A percentile compares a stretch with the other conserved stretches of the same genome.
phyloP scores from a whole-genome alignment of 2,888 invertebrate genomes.

The Lordiphosa fenestrarum region DNA sequence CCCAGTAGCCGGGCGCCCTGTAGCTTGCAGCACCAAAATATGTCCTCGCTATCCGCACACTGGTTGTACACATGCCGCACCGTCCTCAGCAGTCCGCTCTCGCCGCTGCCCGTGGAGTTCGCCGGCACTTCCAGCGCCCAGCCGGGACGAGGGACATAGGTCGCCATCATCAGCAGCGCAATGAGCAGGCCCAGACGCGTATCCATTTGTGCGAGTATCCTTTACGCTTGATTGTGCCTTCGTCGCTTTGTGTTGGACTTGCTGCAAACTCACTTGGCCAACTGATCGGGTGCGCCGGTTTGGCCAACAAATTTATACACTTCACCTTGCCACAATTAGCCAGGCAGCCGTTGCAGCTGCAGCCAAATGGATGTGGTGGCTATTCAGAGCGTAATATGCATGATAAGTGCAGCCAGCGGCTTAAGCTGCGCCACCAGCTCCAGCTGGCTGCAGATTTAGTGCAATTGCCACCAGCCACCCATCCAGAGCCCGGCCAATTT shows the following conservation, averaged over 20 bases:
- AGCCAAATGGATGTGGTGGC: slow-evolving; percentile 37
- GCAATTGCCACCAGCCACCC: slow-evolving; percentile 51
- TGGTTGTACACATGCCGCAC: slow-evolving; percentile 80
- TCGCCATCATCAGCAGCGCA: slow-evolving; percentile 48
- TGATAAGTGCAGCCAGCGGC: slow-evolving; percentile 49
- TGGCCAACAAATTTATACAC: slow-evolving; percentile 74
- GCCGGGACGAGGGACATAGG: slow-evolving; percentile 27
- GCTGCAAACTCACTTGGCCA: slow-evolving; percentile 59
- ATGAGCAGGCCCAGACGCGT: slow-evolving; percentile 55
- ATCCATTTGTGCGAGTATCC: slow-evolving; percentile 52
- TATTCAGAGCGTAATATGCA: slow-evolving; percentile 76
- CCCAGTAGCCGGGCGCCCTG: slow-evolving; percentile 85
- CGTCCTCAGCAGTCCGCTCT: slow-evolving; percentile 74
- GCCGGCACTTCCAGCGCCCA: slow-evolving; percentile 32
- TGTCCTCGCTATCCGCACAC: slow-evolving; percentile 84
- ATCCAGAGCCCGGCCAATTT: slow-evolving; percentile 46
- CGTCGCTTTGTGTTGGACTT: slow-evolving; percentile 8
- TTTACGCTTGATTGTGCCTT: slow-evolving; percentile 19
- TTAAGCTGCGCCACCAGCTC: slow-evolving; percentile 15
- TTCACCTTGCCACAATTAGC: slow-evolving; percentile 70
- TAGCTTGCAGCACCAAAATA: slow-evolving; percentile 87
- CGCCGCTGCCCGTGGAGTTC: slow-evolving; percentile 24
- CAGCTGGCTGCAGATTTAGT: slow-evolving; percentile 74
- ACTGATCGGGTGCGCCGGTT: slow-evolving; percentile 74
- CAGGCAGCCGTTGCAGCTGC: slow-evolving; percentile 61